phyloP scores from a whole-genome alignment of 2,888 invertebrate species.

The Liodrosophila aerea region DNA sequence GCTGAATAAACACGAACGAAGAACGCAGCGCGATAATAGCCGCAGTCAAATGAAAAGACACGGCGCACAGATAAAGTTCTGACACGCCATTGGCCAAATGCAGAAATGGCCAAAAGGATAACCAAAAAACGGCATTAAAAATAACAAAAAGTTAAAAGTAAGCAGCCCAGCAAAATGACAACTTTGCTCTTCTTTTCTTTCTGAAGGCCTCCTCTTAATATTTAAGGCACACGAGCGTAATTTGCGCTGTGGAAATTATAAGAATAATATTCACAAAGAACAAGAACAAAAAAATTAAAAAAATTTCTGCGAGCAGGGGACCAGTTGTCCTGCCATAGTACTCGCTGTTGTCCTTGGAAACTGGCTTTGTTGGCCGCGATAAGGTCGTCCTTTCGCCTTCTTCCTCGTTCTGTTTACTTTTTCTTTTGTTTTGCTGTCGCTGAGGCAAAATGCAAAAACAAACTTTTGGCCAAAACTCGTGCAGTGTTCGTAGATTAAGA shows the following conservation, averaged over 20 bases:
- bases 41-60: constrained; percentile 39
- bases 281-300: constrained; percentile 19
- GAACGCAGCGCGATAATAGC: constrained; percentile 60
- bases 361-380: constrained; percentile 54
- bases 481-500: constrained; percentile 19
- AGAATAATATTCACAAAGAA: constrained; percentile 57
- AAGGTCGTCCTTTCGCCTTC: constrained; percentile 35
- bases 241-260: constrained; percentile 68
- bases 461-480: constrained; percentile 51
- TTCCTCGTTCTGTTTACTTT: constrained; percentile 1
- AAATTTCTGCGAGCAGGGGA: constrained; percentile 44
- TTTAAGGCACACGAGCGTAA: constrained; percentile 68
- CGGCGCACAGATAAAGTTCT: constrained; percentile 56
- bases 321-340: constrained; percentile 44
- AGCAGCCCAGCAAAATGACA: constrained; percentile 28
- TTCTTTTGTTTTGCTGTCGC: constrained; percentile 46
- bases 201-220: constrained; percentile 34
- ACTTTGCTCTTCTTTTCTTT: constrained; percentile 15
- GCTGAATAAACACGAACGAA: constrained; percentile 59
- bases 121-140: constrained; percentile 60
- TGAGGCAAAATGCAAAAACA: constrained; percentile 50
- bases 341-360: constrained; percentile 55
- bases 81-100: constrained; percentile 52
- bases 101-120: constrained; percentile 64
- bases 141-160: constrained; percentile 55